Conservation (phyloP, 2,888 invertebrate genomes). For the Camponotus fellah region DNA sequence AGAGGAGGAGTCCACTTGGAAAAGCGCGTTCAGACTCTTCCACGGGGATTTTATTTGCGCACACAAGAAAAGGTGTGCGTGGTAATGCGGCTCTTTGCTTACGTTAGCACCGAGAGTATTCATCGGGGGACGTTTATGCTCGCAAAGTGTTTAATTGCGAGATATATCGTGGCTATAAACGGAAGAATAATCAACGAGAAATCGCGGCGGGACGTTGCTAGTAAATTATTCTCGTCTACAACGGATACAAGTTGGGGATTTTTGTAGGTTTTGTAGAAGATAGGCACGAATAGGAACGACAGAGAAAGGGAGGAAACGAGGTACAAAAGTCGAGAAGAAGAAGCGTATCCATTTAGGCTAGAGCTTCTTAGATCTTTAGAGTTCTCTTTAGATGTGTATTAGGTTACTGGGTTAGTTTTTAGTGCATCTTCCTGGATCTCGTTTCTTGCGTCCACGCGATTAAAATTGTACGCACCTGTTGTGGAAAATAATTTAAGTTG, state of each 20-base stretch:
- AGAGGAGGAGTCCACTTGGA: constrained; percentile 21
- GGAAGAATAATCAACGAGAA: constrained; percentile 59
- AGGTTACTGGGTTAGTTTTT: constrained; percentile 68
- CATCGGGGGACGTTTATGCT: constrained; percentile 55
- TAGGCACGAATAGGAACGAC: constrained; percentile 20
- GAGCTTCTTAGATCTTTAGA: not conserved
- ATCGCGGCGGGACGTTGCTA: constrained; percentile 41
- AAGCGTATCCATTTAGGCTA: constrained; percentile 40
- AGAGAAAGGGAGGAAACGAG: constrained; percentile 23
- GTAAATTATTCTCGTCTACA: constrained; percentile 67
- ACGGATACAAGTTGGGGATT: constrained; percentile 49
- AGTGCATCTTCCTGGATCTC: constrained; percentile 7
- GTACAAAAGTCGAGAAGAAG: constrained; percentile 23
- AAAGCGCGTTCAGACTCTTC: constrained; percentile 28
- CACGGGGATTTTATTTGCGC: constrained; percentile 49
- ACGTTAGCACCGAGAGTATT: constrained; percentile 39
- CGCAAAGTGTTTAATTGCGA: constrained; percentile 57
- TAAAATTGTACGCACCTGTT: constrained; percentile 34
- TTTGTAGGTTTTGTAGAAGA: constrained; percentile 11
- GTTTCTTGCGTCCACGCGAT: constrained; percentile 25
- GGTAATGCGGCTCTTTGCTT: constrained; percentile 8
- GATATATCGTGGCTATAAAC: constrained; percentile 43
- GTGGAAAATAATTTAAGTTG: not conserved
- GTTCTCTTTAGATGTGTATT: constrained; percentile 56
- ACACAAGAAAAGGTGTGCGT: constrained; percentile 23